phyloP scores from a whole-genome alignment of 2,113 vertebrate genomes.

The Neodon shergylaensis region DNA sequence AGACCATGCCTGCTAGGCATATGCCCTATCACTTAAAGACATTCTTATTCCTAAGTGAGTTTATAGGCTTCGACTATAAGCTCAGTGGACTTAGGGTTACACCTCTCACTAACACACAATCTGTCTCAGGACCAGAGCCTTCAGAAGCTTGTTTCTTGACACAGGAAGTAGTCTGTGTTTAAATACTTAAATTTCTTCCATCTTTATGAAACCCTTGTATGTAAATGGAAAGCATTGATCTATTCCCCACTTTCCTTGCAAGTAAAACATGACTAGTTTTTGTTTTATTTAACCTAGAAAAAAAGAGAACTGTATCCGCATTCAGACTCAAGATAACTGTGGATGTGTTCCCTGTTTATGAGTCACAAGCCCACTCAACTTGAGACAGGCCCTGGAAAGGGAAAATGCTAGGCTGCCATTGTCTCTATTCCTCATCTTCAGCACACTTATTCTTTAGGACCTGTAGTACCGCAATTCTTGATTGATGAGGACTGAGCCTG shows the following conservation, averaged over 20 bases:
- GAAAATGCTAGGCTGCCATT: accelerated
- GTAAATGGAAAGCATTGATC: background rate
- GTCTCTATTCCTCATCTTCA: background rate
- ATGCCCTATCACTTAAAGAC: background rate
- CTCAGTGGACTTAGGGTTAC: background rate
- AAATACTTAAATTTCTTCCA: background rate
- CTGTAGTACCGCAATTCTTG: background rate
- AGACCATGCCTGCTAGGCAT: background rate
- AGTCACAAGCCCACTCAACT: background rate
- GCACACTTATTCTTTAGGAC: background rate
- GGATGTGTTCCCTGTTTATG: background rate
- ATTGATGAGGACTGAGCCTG: background rate
- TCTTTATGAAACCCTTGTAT: conserved; percentile 5
- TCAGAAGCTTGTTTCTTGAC: background rate
- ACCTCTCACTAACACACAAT: background rate
- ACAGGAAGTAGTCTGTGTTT: background rate
- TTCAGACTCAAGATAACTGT: background rate
- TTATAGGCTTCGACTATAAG: background rate
- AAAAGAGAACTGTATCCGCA: background rate
- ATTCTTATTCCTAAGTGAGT: background rate
- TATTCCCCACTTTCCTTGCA: background rate
- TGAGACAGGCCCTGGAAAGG: background rate
- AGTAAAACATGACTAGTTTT: background rate
- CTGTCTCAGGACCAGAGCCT: background rate
- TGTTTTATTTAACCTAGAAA: conserved; percentile 2